phyloP scores from a whole-genome alignment of 2,797 vertebrate genomes.

The Artibeus jamaicensis region DNA sequence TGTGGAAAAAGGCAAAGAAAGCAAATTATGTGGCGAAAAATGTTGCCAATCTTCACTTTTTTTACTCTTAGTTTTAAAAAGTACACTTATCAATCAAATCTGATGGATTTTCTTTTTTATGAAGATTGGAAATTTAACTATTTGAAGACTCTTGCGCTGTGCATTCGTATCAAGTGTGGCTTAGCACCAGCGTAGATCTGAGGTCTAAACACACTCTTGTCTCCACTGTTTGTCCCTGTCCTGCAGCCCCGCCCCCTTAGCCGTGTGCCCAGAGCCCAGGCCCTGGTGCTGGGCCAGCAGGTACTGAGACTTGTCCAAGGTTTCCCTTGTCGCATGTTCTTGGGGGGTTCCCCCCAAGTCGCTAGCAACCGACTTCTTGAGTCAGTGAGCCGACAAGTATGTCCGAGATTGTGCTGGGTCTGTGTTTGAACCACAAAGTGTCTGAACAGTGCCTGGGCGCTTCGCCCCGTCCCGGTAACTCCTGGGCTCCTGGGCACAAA shows the following conservation, averaged over 20 bases:
- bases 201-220: background rate
- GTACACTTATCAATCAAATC: constrained; percentile 85
- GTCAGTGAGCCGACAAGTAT: background rate
- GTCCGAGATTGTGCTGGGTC: background rate
- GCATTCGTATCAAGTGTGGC: background rate
- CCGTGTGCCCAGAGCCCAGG: accelerated
- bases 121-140: constrained; percentile 81
- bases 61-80: constrained; percentile 81
- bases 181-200: background rate
- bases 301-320: background rate
- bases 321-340: background rate
- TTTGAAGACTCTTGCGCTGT: constrained; percentile 58
- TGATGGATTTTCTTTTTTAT: constrained; percentile 80
- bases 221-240: background rate
- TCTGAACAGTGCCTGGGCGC: background rate
- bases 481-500: background rate
- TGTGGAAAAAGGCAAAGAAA: constrained; percentile 88
- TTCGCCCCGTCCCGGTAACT: too few species aligned
- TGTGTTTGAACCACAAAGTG: background rate
- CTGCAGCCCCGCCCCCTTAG: background rate
- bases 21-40: constrained; percentile 86
- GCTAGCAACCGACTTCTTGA: background rate
- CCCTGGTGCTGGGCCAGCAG: background rate
- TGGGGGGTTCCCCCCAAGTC: background rate
- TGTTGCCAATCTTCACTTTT: constrained; percentile 83